Evolutionary conservation across 2,888 invertebrate genomes (phyloP), one percentile per base, ranked within the genome.

Genomic region (Erannis defoliaria): DNA sequence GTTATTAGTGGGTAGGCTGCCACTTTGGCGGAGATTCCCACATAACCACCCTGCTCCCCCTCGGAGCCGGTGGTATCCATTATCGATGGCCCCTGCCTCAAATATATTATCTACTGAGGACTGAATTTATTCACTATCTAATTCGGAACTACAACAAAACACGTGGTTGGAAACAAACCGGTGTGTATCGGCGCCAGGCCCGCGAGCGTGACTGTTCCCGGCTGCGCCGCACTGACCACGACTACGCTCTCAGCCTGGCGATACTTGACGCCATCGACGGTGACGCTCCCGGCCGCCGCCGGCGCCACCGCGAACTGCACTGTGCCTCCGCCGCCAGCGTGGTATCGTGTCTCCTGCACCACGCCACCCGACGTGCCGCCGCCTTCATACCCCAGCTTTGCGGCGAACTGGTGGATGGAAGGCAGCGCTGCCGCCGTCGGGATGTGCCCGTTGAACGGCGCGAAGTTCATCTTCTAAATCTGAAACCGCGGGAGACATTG

Each of bases 391-490:
- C 94, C 87, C 83, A 95, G 94, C 93, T 97, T 96, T 66, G 97
- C 96, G 33, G 96, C 95, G 86, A 97, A 97, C 88, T 97, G 97
- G 86, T 97, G 97, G 81, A 97, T 96, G 62, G 96, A 95, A 70
- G 97, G 96, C 74, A 97, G 95, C 73, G 96, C 94, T 71, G 95
- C 94, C 75, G 95, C 94, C 74, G 95, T 94, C 79, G 96, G 96
- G 84, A 96, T 96, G 88, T 95, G 97, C 76, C 96, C 95, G 76
- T 96, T 96, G 86, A 97, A 97, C 71, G 97, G 97, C 78, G 97
- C 95, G 93, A 97, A 97, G 94, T 97, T 97, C 97, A 97, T 97
- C 80, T 66, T 73, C 63, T 76, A 80, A 58, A 74, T 73, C 82
- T 84, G 81, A 68, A 82, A 84, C 51, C 65, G 73, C 73, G 73